Percentiles rank a stretch among this genome's conserved stretches.
Conservation (phyloP, 2,888 invertebrate genomes). For the Imbricaverruca yamaguchii region DNA sequence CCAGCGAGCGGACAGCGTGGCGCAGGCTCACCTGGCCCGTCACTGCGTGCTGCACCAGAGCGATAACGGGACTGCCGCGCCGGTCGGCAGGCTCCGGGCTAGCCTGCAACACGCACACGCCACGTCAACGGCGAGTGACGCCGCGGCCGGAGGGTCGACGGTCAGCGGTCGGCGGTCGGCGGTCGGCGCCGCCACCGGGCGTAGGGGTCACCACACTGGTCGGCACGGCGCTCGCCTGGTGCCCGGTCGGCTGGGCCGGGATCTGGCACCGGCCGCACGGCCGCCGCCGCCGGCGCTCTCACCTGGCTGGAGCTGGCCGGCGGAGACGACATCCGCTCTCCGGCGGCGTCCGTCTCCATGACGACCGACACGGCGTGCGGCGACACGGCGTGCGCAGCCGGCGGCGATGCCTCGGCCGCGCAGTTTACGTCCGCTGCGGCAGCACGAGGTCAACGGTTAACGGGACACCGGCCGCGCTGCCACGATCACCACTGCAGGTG, state of each 20-base stretch:
- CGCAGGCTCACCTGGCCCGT: conserved; percentile 39
- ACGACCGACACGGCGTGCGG: conserved; percentile 23
- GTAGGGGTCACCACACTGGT: not conserved
- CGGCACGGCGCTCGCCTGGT: not conserved
- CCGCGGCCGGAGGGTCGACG: too few species aligned
- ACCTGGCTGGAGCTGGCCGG: conserved; percentile 2
- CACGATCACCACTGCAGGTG: too few species aligned
- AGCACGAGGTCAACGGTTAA: too few species aligned
- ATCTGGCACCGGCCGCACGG: not conserved
- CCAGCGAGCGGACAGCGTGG: conserved; percentile 30
- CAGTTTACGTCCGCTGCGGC: conserved; percentile 22
- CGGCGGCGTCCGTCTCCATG: conserved; percentile 17
- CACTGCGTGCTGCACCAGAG: conserved; percentile 32
- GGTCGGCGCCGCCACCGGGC: not conserved
- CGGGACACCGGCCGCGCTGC: too few species aligned
- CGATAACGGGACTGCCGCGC: conserved; percentile 19
- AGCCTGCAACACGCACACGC: conserved; percentile 21
- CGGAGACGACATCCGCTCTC: conserved; percentile 5
- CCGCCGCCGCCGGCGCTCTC: not conserved
- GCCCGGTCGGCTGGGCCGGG: not conserved
- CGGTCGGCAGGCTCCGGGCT: conserved; percentile 11
- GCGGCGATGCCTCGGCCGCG: not conserved
- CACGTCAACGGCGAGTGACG: not conserved
- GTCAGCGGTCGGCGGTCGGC: too few species aligned
- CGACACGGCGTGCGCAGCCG: not conserved